Percentiles rank a stretch among this genome's conserved stretches.
phyloP scores from a whole-genome alignment of 2,113 vertebrate genomes.

The Pleuronectes platessa region DNA sequence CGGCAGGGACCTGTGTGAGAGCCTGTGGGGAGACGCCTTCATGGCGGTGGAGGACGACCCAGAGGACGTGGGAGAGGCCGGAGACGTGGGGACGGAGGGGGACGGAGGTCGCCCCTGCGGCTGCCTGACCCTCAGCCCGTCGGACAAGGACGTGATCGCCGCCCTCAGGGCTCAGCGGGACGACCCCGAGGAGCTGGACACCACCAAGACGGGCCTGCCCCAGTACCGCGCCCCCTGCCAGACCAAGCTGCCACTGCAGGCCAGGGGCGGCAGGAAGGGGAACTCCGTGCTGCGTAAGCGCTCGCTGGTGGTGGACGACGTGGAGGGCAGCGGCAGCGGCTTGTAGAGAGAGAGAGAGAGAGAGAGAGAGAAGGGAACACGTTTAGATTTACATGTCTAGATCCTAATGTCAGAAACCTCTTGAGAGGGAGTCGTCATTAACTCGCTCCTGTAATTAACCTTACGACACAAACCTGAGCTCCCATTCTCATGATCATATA shows the following conservation, averaged over 20 bases:
- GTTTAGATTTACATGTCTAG: slow-evolving; percentile 43
- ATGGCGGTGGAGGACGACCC: slow-evolving; percentile 75
- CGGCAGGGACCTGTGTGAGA: slow-evolving; percentile 84
- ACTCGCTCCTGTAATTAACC: slow-evolving; percentile 47
- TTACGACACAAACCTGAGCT: slow-evolving; percentile 38
- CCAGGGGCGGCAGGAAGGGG: slow-evolving; percentile 48
- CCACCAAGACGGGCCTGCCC: slow-evolving; percentile 81
- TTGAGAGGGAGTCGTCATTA: slow-evolving; percentile 35
- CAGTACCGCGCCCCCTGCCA: slow-evolving; percentile 78
- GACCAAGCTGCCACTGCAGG: slow-evolving; percentile 59
- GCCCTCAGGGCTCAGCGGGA: slow-evolving; percentile 78
- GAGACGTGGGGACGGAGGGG: slow-evolving; percentile 4
- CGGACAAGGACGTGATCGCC: slow-evolving; percentile 79
- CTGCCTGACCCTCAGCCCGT: slow-evolving; percentile 82
- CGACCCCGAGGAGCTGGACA: slow-evolving; percentile 80
- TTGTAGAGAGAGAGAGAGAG: slow-evolving; percentile 62
- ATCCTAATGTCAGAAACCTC: slow-evolving; percentile 31
- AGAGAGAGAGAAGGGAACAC: not conserved
- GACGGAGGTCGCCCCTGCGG: slow-evolving; percentile 71
- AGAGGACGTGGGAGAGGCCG: slow-evolving; percentile 44
- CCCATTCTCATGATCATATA: slow-evolving; percentile 24
- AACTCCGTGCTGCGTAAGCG: slow-evolving; percentile 79
- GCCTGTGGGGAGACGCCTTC: slow-evolving; percentile 81
- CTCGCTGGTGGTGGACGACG: slow-evolving; percentile 77
- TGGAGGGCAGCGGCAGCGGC: slow-evolving; percentile 86